Evolutionary conservation across 2,797 vertebrate genomes (phyloP), one percentile per base, ranked within the genome.

Genomic region (Pelochelys cantorii): DNA sequence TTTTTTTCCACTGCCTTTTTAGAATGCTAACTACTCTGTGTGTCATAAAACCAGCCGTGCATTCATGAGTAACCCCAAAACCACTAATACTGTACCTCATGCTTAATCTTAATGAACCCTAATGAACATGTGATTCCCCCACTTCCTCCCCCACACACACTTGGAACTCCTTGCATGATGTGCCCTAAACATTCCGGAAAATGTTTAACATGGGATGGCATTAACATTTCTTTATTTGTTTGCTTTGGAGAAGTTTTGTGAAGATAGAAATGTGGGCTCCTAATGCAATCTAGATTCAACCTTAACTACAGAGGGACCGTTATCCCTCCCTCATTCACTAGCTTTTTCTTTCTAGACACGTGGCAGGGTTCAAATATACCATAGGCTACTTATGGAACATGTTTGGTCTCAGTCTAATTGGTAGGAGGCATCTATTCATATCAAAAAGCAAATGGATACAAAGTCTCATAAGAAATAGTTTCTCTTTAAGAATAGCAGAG

Each of bases 401-500:
- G 79, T 84, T 92, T 86, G 83, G 71, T 88, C 42, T 52, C 42
- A 52, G 23, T 29, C 22, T 83, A 86, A 94, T 83, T 93, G 80
- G 91, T 84, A 14, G 81, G 85, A 79, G 90, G 87, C 29, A 29
- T 85, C 90, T 83, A 78, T 53, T 94, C n/a, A 42, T 92, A 81
- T 94, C 57, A 71, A 68, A 83, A 87, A 92, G 83, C 87, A 81
- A 90, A 93, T 83, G 53, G 11, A 34, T 80, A 55, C 92, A 20
- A 31, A 62, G 80, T 88, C 92, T 53, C 52, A 37, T 6, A 56
- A 62, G 84, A n/a, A 88, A 80, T 52, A 84, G 75, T 96, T 94
- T 93, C 93, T 92, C 95, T 95, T 96, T 96, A 97, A 97, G 85
- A 91, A 52, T 75, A 90, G 90, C 55, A 84, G 93, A 91, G 84